Base-by-base conservation (phyloP, 2,797 vertebrate species). In the Lepidocolaptes lacrymiger region DNA sequence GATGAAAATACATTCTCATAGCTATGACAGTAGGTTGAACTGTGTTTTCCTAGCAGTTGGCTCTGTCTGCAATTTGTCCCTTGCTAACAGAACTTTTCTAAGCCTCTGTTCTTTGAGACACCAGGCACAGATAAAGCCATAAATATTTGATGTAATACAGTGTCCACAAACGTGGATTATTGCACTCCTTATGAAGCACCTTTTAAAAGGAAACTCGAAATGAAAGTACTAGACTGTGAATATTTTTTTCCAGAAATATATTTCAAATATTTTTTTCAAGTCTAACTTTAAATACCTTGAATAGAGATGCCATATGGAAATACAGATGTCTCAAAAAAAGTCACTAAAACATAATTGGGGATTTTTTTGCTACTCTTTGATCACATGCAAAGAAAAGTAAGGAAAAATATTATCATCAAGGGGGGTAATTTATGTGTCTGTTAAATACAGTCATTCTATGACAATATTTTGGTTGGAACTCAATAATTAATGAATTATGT, bases 161-260 rank as follows among this genome's bases (percentile, higher is more conserved):
- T 78, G 27, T 30, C 24, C 28, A 79, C 5, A 44, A 59, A 34
- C 9, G 39, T 16, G 12, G 30, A 14, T 81, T 85, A 72, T 55
- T 86, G 44, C 3, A 7, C 7, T 69, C 14, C 4, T 68, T 23
- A 18, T 6, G 28, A 80, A 93, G 58, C 7, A 34, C 4, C 7
- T 63, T 67, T 67, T 10, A 56, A 58, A 89, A 58, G 2, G 34
- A 23, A 64, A 20, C 2, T 24, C 5, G 24, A n/a, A 68, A 27
- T 52, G 3, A 67, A 85, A 79, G 2, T 22, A 43, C 20, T 55
- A 61, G 7, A 16, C 1, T 17, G 4, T 39, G 17, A n/a, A 21
- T 34, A 32, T 2, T 9, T 51, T 49, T 61, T 64, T 36, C 11
- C 6, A 44, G 6, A 49, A 59, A 56, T 2, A 0, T 34, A 14